Evolutionary conservation across 2,113 vertebrate genomes (phyloP).

Genomic region (Lanius collurio): DNA sequence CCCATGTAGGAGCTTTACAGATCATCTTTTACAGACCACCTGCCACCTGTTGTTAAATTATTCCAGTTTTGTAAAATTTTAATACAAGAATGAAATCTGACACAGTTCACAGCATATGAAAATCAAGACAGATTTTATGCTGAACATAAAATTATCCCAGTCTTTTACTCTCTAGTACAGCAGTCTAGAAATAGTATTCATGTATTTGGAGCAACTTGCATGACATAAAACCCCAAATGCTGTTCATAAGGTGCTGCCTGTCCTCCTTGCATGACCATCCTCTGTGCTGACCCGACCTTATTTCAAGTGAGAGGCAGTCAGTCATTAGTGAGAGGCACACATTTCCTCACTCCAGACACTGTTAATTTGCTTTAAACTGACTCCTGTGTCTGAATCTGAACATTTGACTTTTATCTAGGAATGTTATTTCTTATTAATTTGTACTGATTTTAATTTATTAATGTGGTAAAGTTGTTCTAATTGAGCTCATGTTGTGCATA

Average conservation of each 20-base stretch:
- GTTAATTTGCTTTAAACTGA: neutral
- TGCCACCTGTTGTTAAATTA: neutral
- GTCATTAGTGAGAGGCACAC: neutral
- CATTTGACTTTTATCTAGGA: neutral
- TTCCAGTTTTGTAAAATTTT: neutral
- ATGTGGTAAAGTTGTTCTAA: neutral
- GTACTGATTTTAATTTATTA: neutral
- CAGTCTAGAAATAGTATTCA: neutral
- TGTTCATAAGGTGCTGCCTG: neutral
- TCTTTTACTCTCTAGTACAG: neutral
- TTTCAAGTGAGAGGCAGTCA: neutral
- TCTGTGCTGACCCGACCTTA: neutral
- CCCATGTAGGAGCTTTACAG: neutral
- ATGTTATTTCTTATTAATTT: neutral
- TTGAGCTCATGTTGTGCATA: neutral
- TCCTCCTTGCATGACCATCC: neutral
- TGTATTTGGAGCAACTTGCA: neutral
- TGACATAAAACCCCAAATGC: neutral
- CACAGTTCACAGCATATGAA: rapidly evolving
- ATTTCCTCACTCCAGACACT: neutral
- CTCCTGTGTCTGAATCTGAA: neutral
- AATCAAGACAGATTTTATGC: neutral
- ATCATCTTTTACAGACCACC: neutral
- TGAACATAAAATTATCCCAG: rapidly evolving
- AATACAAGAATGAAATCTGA: neutral